Conservation (phyloP, 2,888 invertebrate species). For the Synergus laeviventris region DNA sequence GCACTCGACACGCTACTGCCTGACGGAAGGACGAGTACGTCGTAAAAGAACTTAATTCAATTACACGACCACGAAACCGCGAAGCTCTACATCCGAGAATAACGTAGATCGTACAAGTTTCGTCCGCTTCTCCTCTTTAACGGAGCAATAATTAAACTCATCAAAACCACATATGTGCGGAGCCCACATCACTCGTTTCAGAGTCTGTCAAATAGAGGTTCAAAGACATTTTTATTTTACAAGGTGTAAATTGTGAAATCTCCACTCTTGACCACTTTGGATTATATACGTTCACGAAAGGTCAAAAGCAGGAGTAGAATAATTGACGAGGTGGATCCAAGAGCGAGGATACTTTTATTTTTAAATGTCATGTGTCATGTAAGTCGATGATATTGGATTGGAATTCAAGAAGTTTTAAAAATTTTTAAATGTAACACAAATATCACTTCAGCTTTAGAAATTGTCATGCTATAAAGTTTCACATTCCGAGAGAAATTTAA, state of each 20-base stretch:
- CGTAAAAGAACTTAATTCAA: slow-evolving; percentile 56
- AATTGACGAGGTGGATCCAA: not conserved
- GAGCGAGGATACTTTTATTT: not conserved
- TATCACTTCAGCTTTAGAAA: slow-evolving; percentile 9
- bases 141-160: not conserved
- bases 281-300: not conserved
- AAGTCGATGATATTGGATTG: too few species aligned
- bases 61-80: slow-evolving; percentile 54
- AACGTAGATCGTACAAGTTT: not conserved
- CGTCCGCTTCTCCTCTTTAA: not conserved
- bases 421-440: too few species aligned
- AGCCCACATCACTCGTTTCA: not conserved
- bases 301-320: not conserved
- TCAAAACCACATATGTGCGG: not conserved
- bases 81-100: slow-evolving; percentile 40
- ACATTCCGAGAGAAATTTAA: slow-evolving; percentile 18
- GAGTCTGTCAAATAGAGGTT: not conserved
- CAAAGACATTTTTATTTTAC: not conserved
- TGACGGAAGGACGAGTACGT: slow-evolving; percentile 95
- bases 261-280: not conserved
- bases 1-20: slow-evolving; percentile 96
- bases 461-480: slow-evolving; percentile 18
- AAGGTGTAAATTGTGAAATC: not conserved
- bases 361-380: too few species aligned
- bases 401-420: too few species aligned